Evolutionary conservation across 2,888 invertebrate species (phyloP).

Genomic region (Dryadula phaetusa): DNA sequence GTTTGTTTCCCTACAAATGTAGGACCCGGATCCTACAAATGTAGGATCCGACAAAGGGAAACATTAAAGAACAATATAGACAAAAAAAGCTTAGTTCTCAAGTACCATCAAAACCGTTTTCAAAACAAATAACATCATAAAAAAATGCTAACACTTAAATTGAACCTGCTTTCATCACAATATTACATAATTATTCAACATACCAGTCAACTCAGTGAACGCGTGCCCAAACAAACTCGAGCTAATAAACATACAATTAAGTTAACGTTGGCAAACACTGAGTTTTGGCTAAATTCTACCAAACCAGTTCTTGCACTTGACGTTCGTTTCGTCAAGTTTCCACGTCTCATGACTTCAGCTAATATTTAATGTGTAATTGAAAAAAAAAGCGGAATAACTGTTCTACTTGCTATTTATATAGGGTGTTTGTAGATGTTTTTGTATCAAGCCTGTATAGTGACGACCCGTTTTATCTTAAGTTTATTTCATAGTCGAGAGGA

Average conservation of each 20-base stretch:
- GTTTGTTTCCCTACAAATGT: no score
- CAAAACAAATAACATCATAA: no score
- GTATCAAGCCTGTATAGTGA: no score
- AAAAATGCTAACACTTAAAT: neutral
- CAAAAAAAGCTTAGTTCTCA: no score
- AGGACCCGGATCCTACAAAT: no score
- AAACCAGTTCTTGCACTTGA: constrained; percentile 39
- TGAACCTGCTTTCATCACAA: neutral
- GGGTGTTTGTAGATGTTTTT: no score
- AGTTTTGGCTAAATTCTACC: constrained; percentile 36
- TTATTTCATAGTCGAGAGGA: no score
- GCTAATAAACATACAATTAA: constrained; percentile 41
- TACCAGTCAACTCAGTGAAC: constrained; percentile 13
- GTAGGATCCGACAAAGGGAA: no score
- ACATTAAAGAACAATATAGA: no score
- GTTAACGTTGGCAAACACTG: constrained; percentile 30
- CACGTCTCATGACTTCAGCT: constrained; percentile 37
- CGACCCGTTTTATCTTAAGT: no score
- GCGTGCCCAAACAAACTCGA: constrained; percentile 32
- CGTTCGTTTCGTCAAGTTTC: constrained; percentile 30
- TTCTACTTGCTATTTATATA: constrained; percentile 14
- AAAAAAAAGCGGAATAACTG: constrained; percentile 23
- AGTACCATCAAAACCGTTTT: no score
- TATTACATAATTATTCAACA: neutral
- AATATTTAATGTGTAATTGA: constrained; percentile 48